Base-by-base conservation (phyloP, 2,888 invertebrate species). In the Athalia rosae region DNA sequence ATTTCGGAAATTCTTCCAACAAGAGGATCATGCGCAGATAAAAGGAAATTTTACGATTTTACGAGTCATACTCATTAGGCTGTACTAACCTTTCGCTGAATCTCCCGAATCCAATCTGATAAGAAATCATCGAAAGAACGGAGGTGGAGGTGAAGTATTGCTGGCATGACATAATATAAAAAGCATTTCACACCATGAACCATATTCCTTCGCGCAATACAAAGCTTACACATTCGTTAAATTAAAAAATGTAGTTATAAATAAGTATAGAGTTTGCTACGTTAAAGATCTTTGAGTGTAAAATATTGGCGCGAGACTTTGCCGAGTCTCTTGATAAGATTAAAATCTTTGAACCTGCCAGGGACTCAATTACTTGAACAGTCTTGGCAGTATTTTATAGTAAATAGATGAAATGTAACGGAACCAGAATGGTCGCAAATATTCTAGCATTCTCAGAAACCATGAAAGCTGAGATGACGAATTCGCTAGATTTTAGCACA, bases 221-320 rank as follows among this genome's bases (percentile, higher is more conserved):
- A 71, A 71, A 71, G 71, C 71, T 71, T 58, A 71, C n/a, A 71
- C 58, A 71, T 71, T 58, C 71, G 45, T 56, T 58, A 45, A 71
- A 8, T 45, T 45, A 45, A 64, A 15, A 8, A 62, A 67, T 50
- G 43, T 58, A 43, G 48, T 53, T 50, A 28, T 53, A 53, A 13
- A 11, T 53, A 50, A 50, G 48, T 28, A 11, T 9, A 63, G 47
- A 63, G 64, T 15, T n/a, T n/a, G n/a, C n/a, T n/a, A n/a, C n/a
- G n/a, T n/a, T n/a, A n/a, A n/a, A n/a, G n/a, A n/a, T n/a, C n/a
- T n/a, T n/a, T n/a, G n/a, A 3, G 41, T 41, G 4, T 41, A 41
- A 4, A 41, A 41, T 41, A 41, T 41, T 41, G 41, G 41, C 41
- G 41, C 41, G n/a, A n/a, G n/a, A n/a, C n/a, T n/a, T n/a, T n/a